Evolutionary conservation across 2,797 vertebrate species (phyloP).

Genomic region (Coregonus ussuriensis): DNA sequence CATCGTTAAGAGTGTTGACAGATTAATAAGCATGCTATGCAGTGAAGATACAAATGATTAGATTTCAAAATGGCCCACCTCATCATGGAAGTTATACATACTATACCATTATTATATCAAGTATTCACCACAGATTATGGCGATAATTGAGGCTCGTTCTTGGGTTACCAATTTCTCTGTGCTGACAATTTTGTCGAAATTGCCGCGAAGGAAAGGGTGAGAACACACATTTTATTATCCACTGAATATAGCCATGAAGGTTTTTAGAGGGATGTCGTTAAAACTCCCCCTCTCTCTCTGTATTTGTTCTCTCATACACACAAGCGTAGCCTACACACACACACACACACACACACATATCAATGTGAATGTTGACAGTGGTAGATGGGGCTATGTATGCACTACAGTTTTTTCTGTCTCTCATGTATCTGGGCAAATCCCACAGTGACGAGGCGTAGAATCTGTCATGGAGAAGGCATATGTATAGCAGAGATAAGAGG

Average conservation of each 20-base stretch:
- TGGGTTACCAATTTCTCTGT: conserved; percentile 55
- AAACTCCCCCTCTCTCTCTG: conserved; percentile 36
- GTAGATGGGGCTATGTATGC: conserved; percentile 66
- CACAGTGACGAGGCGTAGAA: conserved; percentile 71
- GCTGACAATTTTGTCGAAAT: conserved; percentile 59
- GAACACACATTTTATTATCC: conserved; percentile 38
- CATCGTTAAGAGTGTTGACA: conserved; percentile 68
- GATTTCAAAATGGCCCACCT: conserved; percentile 68
- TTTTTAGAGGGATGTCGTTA: conserved; percentile 12
- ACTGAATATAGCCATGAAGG: conserved; percentile 33
- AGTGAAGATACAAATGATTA: conserved; percentile 71
- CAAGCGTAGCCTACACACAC: conserved; percentile 1
- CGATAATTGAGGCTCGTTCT: conserved; percentile 72
- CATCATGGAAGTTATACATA: conserved; percentile 75
- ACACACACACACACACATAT: too few relatives aligned
- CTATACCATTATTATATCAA: conserved; percentile 77
- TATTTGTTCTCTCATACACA: conserved; percentile 30
- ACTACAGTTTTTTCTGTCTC: conserved; percentile 64
- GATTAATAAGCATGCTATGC: conserved; percentile 71
- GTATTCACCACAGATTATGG: conserved; percentile 72
- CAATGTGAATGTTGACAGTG: conserved; percentile 51
- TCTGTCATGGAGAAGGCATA: conserved; percentile 79
- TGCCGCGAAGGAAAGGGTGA: conserved; percentile 24
- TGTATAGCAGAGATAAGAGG: conserved; percentile 81
- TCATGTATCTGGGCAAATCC: conserved; percentile 76